phyloP scores from a whole-genome alignment of 1,140 invertebrate species.

The Bathynomus jamesi region DNA sequence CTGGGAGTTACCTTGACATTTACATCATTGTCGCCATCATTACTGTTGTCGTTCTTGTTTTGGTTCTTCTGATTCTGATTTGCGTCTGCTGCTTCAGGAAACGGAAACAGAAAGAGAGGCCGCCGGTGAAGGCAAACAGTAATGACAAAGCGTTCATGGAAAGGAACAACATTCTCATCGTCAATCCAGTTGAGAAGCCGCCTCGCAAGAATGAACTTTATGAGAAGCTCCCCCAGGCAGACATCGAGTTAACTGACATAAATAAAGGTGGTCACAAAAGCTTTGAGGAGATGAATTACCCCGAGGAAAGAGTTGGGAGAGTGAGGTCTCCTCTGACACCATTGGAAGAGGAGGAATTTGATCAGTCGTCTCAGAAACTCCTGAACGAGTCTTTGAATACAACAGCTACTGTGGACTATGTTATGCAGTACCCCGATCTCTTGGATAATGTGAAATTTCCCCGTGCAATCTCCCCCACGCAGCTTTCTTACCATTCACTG shows the following conservation, averaged over 20 bases:
- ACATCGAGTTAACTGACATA: conserved; percentile 38
- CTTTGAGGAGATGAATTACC: conserved; percentile 35
- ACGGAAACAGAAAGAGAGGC: conserved; percentile 45
- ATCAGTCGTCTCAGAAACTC: conserved; percentile 18
- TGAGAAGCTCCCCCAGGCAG: conserved; percentile 41
- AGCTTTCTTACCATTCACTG: conserved; percentile 29
- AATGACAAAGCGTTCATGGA: conserved; percentile 45
- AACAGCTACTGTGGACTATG: conserved; percentile 52
- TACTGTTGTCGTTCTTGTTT: conserved; percentile 47
- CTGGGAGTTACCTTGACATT: conserved; percentile 54
- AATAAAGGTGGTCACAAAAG: conserved; percentile 20
- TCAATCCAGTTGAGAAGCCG: conserved; percentile 46
- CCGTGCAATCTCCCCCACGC: conserved; percentile 49
- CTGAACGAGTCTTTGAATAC: conserved; percentile 6
- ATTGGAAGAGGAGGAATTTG: conserved; percentile 25
- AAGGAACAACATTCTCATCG: conserved; percentile 24
- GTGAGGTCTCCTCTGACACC: conserved; percentile 21
- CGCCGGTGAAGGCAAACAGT: conserved; percentile 40
- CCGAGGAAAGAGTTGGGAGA: conserved; percentile 8
- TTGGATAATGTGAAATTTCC: conserved; percentile 63
- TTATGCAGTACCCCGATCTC: conserved; percentile 58
- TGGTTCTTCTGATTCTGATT: conserved; percentile 38
- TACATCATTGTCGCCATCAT: conserved; percentile 54
- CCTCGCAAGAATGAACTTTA: conserved; percentile 38
- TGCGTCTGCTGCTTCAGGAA: conserved; percentile 38